These are phyloP conservation scores for Nudaria mundana DNA, from an alignment of 2,888 invertebrate species.

Conservation along the genomic window DNA sequence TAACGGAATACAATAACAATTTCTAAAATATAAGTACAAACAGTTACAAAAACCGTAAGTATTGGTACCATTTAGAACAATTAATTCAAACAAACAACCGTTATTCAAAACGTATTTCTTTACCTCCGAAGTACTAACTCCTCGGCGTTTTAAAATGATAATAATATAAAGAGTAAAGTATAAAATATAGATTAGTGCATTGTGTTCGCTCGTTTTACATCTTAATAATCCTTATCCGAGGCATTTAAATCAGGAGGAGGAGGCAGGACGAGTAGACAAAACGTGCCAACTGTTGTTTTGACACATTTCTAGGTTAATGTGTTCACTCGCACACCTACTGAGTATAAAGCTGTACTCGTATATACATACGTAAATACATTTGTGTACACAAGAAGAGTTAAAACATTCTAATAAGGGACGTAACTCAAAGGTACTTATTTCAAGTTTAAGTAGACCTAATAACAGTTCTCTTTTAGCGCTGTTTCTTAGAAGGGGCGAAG, in stretches of 20 bases:
- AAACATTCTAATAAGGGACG: constrained; percentile 16
- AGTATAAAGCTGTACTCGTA: constrained; percentile 3
- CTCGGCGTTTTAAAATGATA: too few species aligned
- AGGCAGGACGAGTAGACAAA: background rate
- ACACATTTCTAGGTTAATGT: constrained; percentile 2
- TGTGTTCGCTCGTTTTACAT: background rate
- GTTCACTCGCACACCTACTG: constrained; percentile 1
- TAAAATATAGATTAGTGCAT: too few species aligned
- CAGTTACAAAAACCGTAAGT: too few species aligned
- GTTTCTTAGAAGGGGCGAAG: background rate
- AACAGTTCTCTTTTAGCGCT: constrained; percentile 13
- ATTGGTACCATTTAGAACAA: too few species aligned
- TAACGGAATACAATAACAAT: too few species aligned
- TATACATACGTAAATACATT: too few species aligned
- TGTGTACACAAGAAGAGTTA: constrained; percentile 3
- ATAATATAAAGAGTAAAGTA: too few species aligned
- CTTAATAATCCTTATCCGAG: constrained; percentile 1
- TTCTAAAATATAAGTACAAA: too few species aligned
- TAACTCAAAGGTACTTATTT: too few species aligned
- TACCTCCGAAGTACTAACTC: too few species aligned
- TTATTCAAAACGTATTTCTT: too few species aligned
- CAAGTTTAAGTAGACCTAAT: constrained; percentile 18
- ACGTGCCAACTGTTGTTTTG: background rate
- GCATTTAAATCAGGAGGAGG: constrained; percentile 5
- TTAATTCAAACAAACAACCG: too few species aligned